A percentile compares a stretch with the other conserved stretches of the same genome.
These are phyloP conservation scores for Elanoides forficatus DNA, from an alignment of 2,113 vertebrate species.

Conservation along the genomic window DNA sequence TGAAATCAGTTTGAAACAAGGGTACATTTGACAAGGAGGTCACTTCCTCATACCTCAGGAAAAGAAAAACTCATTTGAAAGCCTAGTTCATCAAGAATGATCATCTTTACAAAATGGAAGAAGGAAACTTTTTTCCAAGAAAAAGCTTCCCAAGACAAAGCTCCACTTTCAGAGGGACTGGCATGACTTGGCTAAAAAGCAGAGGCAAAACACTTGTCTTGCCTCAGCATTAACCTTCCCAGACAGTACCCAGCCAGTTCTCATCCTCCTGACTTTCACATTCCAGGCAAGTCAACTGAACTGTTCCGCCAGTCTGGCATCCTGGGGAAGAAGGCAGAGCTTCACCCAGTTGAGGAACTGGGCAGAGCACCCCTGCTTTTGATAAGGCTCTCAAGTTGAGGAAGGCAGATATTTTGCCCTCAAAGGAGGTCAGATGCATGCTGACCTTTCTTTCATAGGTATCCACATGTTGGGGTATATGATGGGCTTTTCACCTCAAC, in stretches of 20 bases:
- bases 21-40: background rate
- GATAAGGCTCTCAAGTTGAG: background rate
- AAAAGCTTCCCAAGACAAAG: background rate
- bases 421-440: background rate
- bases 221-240: background rate
- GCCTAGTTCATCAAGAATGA: background rate
- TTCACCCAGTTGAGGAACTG: background rate
- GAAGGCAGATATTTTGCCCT: background rate
- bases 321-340: background rate
- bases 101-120: background rate
- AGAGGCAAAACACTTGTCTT: background rate
- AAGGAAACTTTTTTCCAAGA: background rate
- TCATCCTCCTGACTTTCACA: background rate
- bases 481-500: background rate
- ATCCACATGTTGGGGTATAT: background rate
- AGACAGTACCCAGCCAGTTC: background rate
- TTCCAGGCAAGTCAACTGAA: background rate
- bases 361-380: background rate
- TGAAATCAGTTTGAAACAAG: background rate
- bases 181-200: background rate
- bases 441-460: background rate
- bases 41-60: background rate
- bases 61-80: background rate
- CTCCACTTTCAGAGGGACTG: background rate
- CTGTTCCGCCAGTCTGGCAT: background rate